Base-by-base conservation (phyloP, 2,797 vertebrate species). In the Agapornis canus region DNA sequence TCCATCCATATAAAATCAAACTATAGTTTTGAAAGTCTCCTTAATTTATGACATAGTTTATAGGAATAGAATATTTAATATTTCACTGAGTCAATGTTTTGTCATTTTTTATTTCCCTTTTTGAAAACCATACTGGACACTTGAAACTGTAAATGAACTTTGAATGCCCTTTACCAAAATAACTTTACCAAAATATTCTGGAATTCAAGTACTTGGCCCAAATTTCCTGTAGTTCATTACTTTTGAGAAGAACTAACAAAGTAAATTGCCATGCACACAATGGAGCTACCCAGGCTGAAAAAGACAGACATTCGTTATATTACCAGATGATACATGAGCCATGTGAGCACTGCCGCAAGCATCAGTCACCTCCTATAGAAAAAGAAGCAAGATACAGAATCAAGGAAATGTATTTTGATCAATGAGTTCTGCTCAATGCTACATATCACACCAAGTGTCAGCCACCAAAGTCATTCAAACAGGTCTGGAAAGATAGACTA, bases 401-500 rank as follows among this genome's bases (percentile, higher is more conserved):
- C 81, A 94, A 76, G 12, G 49, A 96, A 63, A 22, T 77, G 77
- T 64, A 45, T 87, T 81, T 73, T 31, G 39, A 93, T 75, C 78
- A 49, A 65, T 54, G 72, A 92, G 40, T 64, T 57, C 42, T 45
- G 78, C 65, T 94, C 92, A 85, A 82, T 63, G 85, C 54, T n/a
- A 71, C 40, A 51, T 69, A 81, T 66, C 92, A 84, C 54, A 54
- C 86, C 73, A 83, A 87, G 18, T 5, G 71, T 76, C 61, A 90
- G 52, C 73, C 78, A 95, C 92, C 92, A 89, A 61, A 69, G 78
- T 47, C 32, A 91, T 79, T 77, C 82, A 94, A 90, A 82, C 68
- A 85, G 54, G 81, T 86, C 95, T 82, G 54, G 78, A 39, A 94
- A 68, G 63, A 61, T 22, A 13, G 88, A 86, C n/a, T 43, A 75